These are phyloP conservation scores for Paedocypris sp. DNA, from an alignment of 2,113 vertebrate genomes.

Conservation along the genomic window DNA sequence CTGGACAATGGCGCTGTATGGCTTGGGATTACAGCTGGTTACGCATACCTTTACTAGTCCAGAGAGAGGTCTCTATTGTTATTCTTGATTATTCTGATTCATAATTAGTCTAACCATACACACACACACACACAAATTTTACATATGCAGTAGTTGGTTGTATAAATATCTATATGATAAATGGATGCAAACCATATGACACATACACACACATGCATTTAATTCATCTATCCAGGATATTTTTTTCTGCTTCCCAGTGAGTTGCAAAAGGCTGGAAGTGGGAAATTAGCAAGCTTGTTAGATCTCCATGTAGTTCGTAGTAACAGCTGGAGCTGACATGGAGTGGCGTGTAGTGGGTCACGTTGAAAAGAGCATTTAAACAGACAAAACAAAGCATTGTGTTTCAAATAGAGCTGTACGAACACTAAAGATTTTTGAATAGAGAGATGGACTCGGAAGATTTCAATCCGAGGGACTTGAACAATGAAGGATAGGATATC, in stretches of 20 bases:
- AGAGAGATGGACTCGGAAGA: neutral
- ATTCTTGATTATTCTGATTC: neutral
- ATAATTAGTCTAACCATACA: neutral
- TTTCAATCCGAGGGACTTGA: neutral
- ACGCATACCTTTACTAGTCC: constrained; percentile 61
- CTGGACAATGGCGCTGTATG: constrained; percentile 55
- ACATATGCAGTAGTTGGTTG: too few species aligned
- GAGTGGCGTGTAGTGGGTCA: constrained; percentile 67
- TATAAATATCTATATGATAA: too few species aligned
- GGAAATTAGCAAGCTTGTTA: constrained; percentile 63
- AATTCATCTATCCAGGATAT: too few species aligned
- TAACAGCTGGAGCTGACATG: constrained; percentile 74
- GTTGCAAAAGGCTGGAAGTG: constrained; percentile 45
- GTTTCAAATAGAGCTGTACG: constrained; percentile 8
- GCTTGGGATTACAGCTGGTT: constrained; percentile 52
- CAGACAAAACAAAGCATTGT: constrained; percentile 38
- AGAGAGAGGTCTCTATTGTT: neutral
- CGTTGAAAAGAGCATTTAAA: constrained; percentile 43
- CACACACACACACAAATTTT: too few species aligned
- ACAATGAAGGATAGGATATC: neutral
- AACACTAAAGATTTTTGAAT: neutral
- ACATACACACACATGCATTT: too few species aligned
- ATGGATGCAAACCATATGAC: too few species aligned
- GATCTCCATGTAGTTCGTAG: constrained; percentile 66
- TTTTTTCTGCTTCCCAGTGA: too few species aligned